Percentiles rank a stretch among this genome's conserved stretches.
These are phyloP conservation scores for Meandrina meandrites DNA, from an alignment of 92 coral and sea anemone genomes.

Conservation along the genomic window DNA sequence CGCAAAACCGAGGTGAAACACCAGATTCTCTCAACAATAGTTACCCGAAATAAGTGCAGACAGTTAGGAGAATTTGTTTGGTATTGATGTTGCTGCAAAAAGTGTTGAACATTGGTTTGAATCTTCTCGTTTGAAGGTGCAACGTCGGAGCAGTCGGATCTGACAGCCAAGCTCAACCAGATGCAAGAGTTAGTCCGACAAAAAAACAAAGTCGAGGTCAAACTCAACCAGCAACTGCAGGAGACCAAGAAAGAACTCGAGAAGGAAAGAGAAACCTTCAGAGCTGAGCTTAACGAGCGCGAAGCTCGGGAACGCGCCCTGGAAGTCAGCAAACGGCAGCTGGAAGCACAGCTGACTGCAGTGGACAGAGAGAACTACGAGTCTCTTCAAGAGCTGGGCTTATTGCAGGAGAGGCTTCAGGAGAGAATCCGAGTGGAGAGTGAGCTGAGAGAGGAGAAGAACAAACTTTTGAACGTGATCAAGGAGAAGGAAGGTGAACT, in stretches of 20 bases:
- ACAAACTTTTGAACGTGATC: conserved; percentile 75
- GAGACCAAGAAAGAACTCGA: conserved; percentile 72
- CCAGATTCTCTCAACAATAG: not conserved
- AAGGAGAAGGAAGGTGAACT: conserved; percentile 86
- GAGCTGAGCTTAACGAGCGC: conserved; percentile 61
- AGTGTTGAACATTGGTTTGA: not conserved
- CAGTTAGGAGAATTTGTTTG: not conserved
- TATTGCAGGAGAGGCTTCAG: conserved; percentile 69
- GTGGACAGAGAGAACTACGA: conserved; percentile 84
- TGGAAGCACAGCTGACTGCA: conserved; percentile 80
- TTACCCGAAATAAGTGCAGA: not conserved
- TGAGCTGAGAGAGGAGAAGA: conserved; percentile 91
- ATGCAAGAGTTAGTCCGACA: conserved; percentile 76
- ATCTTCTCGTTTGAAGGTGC: conserved; percentile 13
- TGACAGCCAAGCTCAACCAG: conserved; percentile 68
- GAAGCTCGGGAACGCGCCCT: conserved; percentile 71
- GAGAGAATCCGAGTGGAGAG: conserved; percentile 82
- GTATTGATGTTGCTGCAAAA: not conserved
- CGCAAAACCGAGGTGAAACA: not conserved
- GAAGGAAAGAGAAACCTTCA: conserved; percentile 64
- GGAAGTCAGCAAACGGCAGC: conserved; percentile 74
- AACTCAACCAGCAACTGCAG: conserved; percentile 69
- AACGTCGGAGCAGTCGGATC: conserved; percentile 45
- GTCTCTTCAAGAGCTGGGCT: conserved; percentile 56
- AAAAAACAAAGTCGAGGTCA: conserved; percentile 64